A percentile compares a stretch with the other conserved stretches of the same genome.
Evolutionary conservation across 2,888 invertebrate species (phyloP).

Genomic region (Eristalinus aeneus): DNA sequence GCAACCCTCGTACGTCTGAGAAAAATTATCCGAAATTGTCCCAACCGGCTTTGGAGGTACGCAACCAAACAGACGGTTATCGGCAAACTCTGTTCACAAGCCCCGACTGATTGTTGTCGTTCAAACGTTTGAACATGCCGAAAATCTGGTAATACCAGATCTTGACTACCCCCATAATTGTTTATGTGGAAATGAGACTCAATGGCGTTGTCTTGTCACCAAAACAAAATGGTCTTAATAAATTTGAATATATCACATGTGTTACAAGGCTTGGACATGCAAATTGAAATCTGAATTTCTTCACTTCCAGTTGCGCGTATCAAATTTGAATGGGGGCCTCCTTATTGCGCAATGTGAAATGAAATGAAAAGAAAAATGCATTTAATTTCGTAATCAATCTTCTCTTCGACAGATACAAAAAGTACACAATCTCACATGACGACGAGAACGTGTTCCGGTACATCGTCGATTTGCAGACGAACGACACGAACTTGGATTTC

Average conservation of each 20-base stretch:
- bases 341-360: background rate
- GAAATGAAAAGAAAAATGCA: background rate
- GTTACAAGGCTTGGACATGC: background rate
- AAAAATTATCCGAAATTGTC: too few relatives aligned
- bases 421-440: constrained; percentile 77
- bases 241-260: background rate
- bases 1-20: too few relatives aligned
- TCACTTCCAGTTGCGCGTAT: background rate
- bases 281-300: background rate
- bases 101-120: background rate
- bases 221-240: background rate
- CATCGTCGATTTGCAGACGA: constrained; percentile 78
- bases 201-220: background rate
- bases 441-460: constrained; percentile 75
- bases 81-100: background rate
- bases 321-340: background rate
- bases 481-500: constrained; percentile 77
- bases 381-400: constrained; percentile 15
- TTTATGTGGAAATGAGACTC: background rate
- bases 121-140: too few relatives aligned
- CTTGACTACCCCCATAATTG: background rate
- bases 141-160: background rate
- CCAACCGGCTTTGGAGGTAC: too few relatives aligned
- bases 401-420: constrained; percentile 75
- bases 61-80: background rate